Conservation (phyloP, 2,797 vertebrate species). For the Pogoniulus pusillus region DNA sequence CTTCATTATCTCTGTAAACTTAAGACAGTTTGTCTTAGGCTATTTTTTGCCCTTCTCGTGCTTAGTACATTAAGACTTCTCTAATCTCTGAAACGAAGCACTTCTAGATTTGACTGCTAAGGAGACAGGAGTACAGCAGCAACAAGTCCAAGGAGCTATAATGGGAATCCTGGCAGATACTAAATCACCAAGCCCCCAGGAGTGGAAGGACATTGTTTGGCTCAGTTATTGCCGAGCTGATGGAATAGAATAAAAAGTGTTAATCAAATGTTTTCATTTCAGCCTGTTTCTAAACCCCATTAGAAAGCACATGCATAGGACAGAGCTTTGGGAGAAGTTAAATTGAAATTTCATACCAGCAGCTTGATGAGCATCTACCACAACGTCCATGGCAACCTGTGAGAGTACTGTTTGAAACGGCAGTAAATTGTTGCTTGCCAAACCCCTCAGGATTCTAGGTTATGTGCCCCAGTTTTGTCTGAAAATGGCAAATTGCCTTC, state of each 20-base stretch:
- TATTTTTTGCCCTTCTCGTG: slow-evolving; percentile 24
- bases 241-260: background rate
- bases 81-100: background rate
- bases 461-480: fast-evolving
- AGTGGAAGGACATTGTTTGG: background rate
- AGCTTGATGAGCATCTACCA: background rate
- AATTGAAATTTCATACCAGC: background rate
- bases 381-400: background rate
- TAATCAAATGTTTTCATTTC: background rate
- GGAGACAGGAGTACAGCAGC: background rate
- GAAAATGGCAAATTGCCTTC: background rate
- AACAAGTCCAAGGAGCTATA: background rate
- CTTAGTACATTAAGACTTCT: slow-evolving; percentile 14
- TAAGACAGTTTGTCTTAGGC: slow-evolving; percentile 17
- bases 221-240: background rate
- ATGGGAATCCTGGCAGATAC: background rate
- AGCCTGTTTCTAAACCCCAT: background rate
- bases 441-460: background rate
- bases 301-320: background rate
- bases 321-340: background rate
- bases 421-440: background rate
- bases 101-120: background rate
- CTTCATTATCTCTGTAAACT: slow-evolving; percentile 22
- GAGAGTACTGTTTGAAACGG: background rate
- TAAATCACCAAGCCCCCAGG: background rate